Conservation (phyloP, 2,113 vertebrate species). For the Papio anubis region DNA sequence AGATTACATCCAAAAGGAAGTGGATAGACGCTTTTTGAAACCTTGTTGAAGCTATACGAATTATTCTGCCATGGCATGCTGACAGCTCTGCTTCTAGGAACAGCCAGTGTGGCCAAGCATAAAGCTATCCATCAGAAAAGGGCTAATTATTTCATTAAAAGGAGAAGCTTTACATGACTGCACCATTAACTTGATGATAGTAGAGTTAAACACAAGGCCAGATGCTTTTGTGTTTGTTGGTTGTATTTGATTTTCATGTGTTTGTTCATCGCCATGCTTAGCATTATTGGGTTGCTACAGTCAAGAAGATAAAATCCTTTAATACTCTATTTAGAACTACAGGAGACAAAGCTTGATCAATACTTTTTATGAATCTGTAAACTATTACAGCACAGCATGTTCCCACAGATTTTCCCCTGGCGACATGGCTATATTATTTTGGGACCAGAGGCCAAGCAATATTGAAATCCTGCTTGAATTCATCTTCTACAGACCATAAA, state of each 20-base stretch:
- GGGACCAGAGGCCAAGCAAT: constrained; percentile 71
- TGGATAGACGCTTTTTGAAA: neutral
- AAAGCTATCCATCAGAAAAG: constrained; percentile 60
- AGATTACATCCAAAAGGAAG: neutral
- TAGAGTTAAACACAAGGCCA: constrained; percentile 55
- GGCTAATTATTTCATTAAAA: constrained; percentile 71
- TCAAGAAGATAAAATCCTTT: constrained; percentile 72
- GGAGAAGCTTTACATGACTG: constrained; percentile 42
- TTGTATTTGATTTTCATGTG: constrained; percentile 66
- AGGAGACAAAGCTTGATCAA: constrained; percentile 68
- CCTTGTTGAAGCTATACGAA: neutral
- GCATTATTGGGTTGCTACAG: constrained; percentile 32
- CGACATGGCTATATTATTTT: constrained; percentile 71
- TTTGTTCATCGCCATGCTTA: constrained; percentile 56
- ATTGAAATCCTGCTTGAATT: constrained; percentile 79
- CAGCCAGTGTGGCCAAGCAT: constrained; percentile 19
- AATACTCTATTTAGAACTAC: constrained; percentile 76
- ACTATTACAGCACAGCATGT: constrained; percentile 60
- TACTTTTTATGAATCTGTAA: constrained; percentile 77
- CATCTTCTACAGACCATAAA: constrained; percentile 70
- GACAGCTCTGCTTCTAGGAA: neutral
- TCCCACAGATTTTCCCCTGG: constrained; percentile 70
- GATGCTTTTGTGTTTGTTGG: constrained; percentile 52
- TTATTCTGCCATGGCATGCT: neutral
- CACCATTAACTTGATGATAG: constrained; percentile 70